Evolutionary conservation across 2,113 vertebrate genomes (phyloP), one percentile per base, ranked within the genome.

Genomic region (Microcebus lehilahytsara): DNA sequence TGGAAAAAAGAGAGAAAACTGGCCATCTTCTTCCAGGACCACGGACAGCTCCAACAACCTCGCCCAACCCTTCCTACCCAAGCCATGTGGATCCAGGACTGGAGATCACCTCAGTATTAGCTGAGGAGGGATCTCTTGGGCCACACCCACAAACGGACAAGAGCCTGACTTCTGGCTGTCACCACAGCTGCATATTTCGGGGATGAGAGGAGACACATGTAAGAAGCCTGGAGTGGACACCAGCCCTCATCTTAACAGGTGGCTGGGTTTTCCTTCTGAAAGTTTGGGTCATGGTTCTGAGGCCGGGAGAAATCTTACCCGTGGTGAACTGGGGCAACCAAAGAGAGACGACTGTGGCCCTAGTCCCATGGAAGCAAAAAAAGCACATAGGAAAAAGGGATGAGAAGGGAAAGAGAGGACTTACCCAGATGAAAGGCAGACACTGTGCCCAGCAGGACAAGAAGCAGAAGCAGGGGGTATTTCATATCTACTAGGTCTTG

Each of bases 381-480:
- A 67, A 34, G 40, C 16, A 2, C 3, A 5, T 22, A 32, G 13
- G 40, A 46, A 12, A 81, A 23, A 58, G 19, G 27, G 1, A 14
- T 2, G 37, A 53, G 49, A 37, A n/a, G 2, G 42, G 40, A 32
- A 62, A 2, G 27, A 9, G n/a, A 34, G 4, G 34, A 83, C 89
- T 93, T 80, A 97, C 97, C 60, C 58, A 56, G 58, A 60, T 56
- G 84, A 40, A 93, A 12, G 83, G 95, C 85, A 75, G 85, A 56
- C 19, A 77, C 86, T 3, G 64, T 75, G 17, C 86, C 91, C 79
- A 97, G 64, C 72, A 97, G 91, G 32, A 94, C 37, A 69, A 97
- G 13, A 3, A 42, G 17, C 42, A 97, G 75, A 6, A 93, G 22
- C 72, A 97, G 51, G 1, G 4, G 0, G 27, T 1, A 1, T 4